Base-by-base conservation (phyloP, 2,797 vertebrate species). In the Gorsachius magnificus region DNA sequence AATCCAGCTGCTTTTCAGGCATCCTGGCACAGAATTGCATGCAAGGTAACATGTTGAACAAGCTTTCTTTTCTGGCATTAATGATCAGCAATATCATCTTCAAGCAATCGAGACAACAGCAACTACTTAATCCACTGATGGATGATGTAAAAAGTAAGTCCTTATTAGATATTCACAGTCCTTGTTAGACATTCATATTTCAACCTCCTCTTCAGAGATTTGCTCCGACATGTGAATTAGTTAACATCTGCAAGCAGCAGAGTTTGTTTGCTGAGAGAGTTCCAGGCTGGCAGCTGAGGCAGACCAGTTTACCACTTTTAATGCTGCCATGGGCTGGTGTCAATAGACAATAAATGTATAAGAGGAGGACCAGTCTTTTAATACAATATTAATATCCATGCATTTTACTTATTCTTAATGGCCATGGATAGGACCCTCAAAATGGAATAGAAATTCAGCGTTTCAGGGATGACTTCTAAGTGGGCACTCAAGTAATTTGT, bases 1-100 rank as follows among this genome's bases (percentile, higher is more conserved):
- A 85, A 69, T 54, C 12, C 35, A 91, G 13, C 16, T 78, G 28
- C 21, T 92, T 90, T 89, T 61, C 77, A 84, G 46, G 41, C 29
- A 57, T 46, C 16, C 36, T 43, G 63, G 38, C 46, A 77, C 19
- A 61, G 28, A 79, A 66, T 72, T 92, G 19, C 29, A n/a, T 8
- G 0, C 26, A 72, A 0, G 0, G 54, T 33, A 36, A 4, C 13
- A 5, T 41, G 43, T 61, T 61, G 16, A 38, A 11, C 0, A 0
- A 93, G 28, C 16, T 58, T 38, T 46, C 16, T 89, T 25, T 84
- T 89, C 46, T 50, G 13, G 11, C 38, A n/a, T 64, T 50, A 80
- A 43, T 51, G 38, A 80, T 70, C 58, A 75, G 10, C 63, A 72
- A 41, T 31, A 21, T 54, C 63, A 69, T 74, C 74, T 72, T 38